Evolutionary conservation across 2,113 vertebrate species (phyloP).

Genomic region (Sylvietta virens): DNA sequence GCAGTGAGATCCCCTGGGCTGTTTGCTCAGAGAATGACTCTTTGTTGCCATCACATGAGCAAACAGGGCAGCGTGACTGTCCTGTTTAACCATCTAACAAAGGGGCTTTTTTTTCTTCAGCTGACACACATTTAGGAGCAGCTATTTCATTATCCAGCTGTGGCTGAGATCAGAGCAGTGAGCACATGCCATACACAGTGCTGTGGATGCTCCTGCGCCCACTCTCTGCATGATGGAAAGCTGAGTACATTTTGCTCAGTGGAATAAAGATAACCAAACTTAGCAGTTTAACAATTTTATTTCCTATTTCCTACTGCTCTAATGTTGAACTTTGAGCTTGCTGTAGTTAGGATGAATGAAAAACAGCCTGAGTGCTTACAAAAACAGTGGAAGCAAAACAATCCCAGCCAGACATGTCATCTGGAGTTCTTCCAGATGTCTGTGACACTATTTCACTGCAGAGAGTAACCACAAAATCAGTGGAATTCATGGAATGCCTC

Average conservation of each 20-base stretch:
- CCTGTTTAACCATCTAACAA: background rate
- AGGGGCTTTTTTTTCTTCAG: background rate
- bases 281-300: background rate
- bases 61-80: background rate
- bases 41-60: background rate
- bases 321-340: background rate
- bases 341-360: background rate
- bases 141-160: background rate
- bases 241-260: background rate
- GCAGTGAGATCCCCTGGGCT: background rate
- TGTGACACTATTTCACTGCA: slow-evolving; percentile 14
- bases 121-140: background rate
- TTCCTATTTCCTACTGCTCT: background rate
- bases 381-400: background rate
- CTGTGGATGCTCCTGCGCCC: background rate
- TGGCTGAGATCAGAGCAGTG: background rate
- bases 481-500: slow-evolving; percentile 52
- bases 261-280: background rate
- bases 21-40: background rate
- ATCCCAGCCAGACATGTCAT: background rate
- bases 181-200: background rate
- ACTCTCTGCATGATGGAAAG: background rate
- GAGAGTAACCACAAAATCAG: slow-evolving; percentile 33
- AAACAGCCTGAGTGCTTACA: background rate
- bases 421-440: slow-evolving; percentile 10